phyloP scores from a whole-genome alignment of 2,113 vertebrate species.

The Tetrax tetrax region DNA sequence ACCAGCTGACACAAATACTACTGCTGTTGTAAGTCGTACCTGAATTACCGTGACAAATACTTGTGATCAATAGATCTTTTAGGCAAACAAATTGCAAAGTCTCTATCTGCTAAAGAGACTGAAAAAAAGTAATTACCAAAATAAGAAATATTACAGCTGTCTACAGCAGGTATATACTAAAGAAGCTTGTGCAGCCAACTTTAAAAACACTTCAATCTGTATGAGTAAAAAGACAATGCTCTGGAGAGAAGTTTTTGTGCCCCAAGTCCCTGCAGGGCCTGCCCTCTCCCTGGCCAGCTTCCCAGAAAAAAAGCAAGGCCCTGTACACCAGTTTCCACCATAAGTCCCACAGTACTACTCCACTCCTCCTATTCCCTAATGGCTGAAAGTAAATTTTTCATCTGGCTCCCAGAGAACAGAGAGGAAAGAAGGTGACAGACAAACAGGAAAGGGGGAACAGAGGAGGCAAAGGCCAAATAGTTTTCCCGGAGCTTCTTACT shows the following conservation, averaged over 20 bases:
- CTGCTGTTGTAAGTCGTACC: not conserved
- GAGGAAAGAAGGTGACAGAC: slow-evolving; percentile 11
- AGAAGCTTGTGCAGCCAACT: not conserved
- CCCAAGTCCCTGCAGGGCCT: not conserved
- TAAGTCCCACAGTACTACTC: slow-evolving; percentile 31
- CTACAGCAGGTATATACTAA: not conserved
- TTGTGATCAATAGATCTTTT: not conserved
- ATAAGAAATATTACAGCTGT: not conserved
- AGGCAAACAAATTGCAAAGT: not conserved
- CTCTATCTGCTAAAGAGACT: not conserved
- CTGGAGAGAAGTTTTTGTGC: not conserved
- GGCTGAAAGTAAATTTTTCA: slow-evolving; percentile 34
- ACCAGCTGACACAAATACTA: not conserved
- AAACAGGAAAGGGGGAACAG: slow-evolving; percentile 15
- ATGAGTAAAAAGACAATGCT: not conserved
- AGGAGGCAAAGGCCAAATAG: slow-evolving; percentile 27
- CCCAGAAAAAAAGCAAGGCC: not conserved
- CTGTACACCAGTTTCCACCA: slow-evolving; percentile 1
- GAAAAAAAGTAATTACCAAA: not conserved
- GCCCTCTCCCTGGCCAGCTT: not conserved
- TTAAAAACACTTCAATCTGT: not conserved
- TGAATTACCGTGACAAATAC: not conserved
- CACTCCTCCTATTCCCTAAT: slow-evolving; percentile 41
- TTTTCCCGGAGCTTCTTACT: not conserved
- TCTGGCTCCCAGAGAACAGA: slow-evolving; percentile 1